These are phyloP conservation scores for Cyrtonyx montezumae DNA, from an alignment of 2,113 vertebrate genomes.

Conservation along the genomic window DNA sequence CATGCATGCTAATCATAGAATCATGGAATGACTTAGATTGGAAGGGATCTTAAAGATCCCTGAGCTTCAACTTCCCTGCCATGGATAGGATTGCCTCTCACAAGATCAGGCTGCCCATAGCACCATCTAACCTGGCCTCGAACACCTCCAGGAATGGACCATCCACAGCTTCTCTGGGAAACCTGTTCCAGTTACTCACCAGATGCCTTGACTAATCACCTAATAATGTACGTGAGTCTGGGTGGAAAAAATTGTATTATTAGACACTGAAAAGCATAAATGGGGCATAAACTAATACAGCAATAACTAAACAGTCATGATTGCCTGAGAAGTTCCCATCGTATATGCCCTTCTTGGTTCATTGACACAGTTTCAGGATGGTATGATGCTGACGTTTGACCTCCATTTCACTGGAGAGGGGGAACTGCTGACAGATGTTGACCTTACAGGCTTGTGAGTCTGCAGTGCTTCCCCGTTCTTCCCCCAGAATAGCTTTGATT, in stretches of 20 bases:
- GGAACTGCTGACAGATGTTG: conserved; percentile 44
- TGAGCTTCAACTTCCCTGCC: no score
- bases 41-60: no score
- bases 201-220: not conserved
- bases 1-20: not conserved
- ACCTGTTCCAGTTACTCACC: no score
- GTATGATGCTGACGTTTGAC: not conserved
- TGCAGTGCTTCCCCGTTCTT: not conserved
- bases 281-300: not conserved
- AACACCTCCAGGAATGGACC: no score
- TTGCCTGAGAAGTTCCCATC: not conserved
- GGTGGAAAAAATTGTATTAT: not conserved
- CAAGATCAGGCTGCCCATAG: no score
- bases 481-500: conserved; percentile 3
- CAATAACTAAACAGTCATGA: not conserved
- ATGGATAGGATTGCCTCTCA: no score
- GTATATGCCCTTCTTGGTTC: not conserved
- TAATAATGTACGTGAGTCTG: not conserved
- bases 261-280: not conserved
- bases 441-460: not conserved
- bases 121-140: no score
- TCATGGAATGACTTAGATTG: no score
- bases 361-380: not conserved
- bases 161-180: no score
- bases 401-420: not conserved